Evolutionary conservation across 1,140 invertebrate species (phyloP).

Genomic region (Drosophila sucinea): DNA sequence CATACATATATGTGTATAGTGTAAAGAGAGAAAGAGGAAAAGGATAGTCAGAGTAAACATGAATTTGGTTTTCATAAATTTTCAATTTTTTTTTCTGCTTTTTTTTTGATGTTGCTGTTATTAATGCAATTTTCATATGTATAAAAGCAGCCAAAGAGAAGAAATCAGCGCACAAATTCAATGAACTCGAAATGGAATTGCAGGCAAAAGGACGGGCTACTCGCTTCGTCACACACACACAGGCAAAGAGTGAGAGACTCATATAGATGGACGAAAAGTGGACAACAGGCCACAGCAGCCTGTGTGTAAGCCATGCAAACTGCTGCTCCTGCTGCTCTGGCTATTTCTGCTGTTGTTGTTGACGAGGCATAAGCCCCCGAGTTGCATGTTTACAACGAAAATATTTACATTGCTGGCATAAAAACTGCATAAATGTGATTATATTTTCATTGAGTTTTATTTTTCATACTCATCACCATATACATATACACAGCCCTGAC

Average conservation of each 20-base stretch:
- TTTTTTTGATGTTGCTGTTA: slow-evolving; percentile 24
- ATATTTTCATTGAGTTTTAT: slow-evolving; percentile 79
- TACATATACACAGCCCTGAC: neutral
- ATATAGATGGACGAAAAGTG: slow-evolving; percentile 9
- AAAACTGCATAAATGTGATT: slow-evolving; percentile 82
- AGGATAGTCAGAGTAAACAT: slow-evolving; percentile 13
- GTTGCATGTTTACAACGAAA: slow-evolving; percentile 58
- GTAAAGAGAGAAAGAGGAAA: neutral
- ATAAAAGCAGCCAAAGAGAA: slow-evolving; percentile 45
- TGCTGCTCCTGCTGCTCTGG: slow-evolving; percentile 9
- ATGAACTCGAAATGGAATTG: slow-evolving; percentile 76
- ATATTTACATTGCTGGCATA: slow-evolving; percentile 81
- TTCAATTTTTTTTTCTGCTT: slow-evolving; percentile 31
- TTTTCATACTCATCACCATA: slow-evolving; percentile 18
- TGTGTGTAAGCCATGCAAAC: neutral
- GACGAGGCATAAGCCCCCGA: slow-evolving; percentile 33
- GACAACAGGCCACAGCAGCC: slow-evolving; percentile 28
- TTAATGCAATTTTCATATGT: slow-evolving; percentile 63
- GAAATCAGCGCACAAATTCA: slow-evolving; percentile 74
- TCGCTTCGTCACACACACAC: slow-evolving; percentile 13
- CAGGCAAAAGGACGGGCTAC: slow-evolving; percentile 23
- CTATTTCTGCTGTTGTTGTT: slow-evolving; percentile 25
- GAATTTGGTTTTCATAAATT: slow-evolving; percentile 67
- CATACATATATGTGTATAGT: slow-evolving; percentile 22
- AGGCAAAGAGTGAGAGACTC: neutral